Conservation (phyloP, 1,140 invertebrate genomes). For the Hestina assimilis region DNA sequence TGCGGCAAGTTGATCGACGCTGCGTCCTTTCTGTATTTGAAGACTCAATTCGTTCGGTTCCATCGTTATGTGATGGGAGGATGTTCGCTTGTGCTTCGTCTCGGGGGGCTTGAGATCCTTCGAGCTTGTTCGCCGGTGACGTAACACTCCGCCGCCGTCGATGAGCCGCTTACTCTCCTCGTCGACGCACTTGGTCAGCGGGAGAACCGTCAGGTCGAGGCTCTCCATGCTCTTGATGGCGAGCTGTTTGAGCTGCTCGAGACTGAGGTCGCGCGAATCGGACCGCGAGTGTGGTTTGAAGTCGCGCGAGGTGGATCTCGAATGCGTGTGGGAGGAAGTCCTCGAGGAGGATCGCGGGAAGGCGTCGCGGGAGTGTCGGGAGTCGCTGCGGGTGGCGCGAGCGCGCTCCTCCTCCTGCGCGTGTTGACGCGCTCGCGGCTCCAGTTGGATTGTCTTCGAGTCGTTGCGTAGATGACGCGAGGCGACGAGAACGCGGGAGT, state of each 20-base stretch:
- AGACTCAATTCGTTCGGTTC: slow-evolving; percentile 61
- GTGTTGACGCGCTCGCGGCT: slow-evolving; percentile 71
- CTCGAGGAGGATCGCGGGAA: slow-evolving; percentile 52
- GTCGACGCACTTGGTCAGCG: slow-evolving; percentile 55
- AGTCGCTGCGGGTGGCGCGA: slow-evolving; percentile 46
- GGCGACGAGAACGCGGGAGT: slow-evolving; percentile 73
- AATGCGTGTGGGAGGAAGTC: slow-evolving; percentile 48
- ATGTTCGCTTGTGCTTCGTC: slow-evolving; percentile 64
- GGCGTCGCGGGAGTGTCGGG: slow-evolving; percentile 43
- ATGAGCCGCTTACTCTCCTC: slow-evolving; percentile 75
- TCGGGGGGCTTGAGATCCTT: slow-evolving; percentile 73
- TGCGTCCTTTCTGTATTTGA: slow-evolving; percentile 62
- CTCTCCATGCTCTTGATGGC: slow-evolving; percentile 73
- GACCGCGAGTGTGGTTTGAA: slow-evolving; percentile 62
- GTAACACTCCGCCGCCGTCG: slow-evolving; percentile 72
- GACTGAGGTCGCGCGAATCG: slow-evolving; percentile 63
- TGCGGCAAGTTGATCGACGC: slow-evolving; percentile 59
- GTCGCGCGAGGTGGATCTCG: slow-evolving; percentile 56
- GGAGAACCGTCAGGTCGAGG: slow-evolving; percentile 65
- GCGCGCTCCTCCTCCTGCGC: slow-evolving; percentile 58
- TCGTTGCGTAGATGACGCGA: slow-evolving; percentile 80
- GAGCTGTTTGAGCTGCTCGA: slow-evolving; percentile 67
- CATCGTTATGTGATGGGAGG: slow-evolving; percentile 71
- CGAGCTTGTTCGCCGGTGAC: slow-evolving; percentile 80
- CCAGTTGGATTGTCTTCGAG: slow-evolving; percentile 80